Evolutionary conservation across 2,797 vertebrate genomes (phyloP).

Genomic region (Galago senegalensis): DNA sequence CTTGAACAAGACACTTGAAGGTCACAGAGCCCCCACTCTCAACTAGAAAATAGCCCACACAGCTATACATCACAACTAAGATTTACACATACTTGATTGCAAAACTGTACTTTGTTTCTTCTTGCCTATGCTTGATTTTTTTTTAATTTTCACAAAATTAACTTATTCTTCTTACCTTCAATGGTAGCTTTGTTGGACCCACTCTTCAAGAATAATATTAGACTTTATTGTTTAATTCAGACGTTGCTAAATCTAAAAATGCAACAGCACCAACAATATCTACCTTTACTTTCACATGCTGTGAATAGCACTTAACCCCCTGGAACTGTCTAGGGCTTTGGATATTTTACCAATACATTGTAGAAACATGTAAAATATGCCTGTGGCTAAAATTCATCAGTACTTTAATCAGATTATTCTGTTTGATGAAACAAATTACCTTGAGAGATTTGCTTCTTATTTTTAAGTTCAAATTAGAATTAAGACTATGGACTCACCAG

Average conservation of each 20-base stretch:
- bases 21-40: background rate
- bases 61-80: background rate
- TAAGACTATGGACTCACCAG: background rate
- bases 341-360: background rate
- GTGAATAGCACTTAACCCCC: background rate
- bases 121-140: background rate
- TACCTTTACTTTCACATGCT: background rate
- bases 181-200: background rate
- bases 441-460: background rate
- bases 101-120: background rate
- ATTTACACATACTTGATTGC: background rate
- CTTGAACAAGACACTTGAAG: background rate
- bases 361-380: background rate
- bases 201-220: background rate
- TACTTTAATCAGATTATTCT: background rate
- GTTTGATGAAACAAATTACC: background rate
- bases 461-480: background rate
- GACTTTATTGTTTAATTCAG: background rate
- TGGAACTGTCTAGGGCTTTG: background rate
- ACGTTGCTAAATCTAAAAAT: constrained; percentile 2
- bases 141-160: background rate
- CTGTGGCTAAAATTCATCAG: background rate
- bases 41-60: background rate
- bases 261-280: background rate
- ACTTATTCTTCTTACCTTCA: background rate